phyloP scores from a whole-genome alignment of 2,888 invertebrate species.

The Eumerus sabulonum region DNA sequence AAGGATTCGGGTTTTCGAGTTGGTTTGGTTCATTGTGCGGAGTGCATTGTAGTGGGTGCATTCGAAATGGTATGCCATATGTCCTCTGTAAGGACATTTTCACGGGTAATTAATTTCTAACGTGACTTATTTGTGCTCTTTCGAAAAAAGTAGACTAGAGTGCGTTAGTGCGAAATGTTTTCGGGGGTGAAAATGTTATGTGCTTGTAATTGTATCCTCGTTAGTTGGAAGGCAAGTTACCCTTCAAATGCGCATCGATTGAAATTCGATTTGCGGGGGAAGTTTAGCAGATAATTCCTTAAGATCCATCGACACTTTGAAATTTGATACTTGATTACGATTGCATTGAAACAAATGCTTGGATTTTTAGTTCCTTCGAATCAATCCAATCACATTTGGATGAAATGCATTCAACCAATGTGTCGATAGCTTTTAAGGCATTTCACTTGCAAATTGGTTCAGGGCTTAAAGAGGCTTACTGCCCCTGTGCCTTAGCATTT shows the following conservation, averaged over 20 bases:
- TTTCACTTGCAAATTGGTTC: conserved; percentile 1
- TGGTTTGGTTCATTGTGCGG: conserved; percentile 20
- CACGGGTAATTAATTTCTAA: conserved; percentile 78
- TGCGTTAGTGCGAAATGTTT: not conserved
- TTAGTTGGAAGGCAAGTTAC: conserved; percentile 5
- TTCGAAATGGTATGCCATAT: conserved; percentile 42
- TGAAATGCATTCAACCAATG: not conserved
- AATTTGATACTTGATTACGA: conserved; percentile 20
- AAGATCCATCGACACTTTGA: conserved; percentile 5
- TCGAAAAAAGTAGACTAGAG: conserved; percentile 34
- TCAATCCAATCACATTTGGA: not conserved
- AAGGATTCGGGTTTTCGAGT: conserved; percentile 31
- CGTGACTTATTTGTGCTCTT: conserved; percentile 76
- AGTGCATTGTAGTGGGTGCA: conserved; percentile 28
- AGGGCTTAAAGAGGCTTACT: conserved; percentile 2
- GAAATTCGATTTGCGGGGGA: conserved; percentile 28
- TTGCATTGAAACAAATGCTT: conserved; percentile 18
- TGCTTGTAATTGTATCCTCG: conserved; percentile 46
- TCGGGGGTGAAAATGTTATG: conserved; percentile 30
- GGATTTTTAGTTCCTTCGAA: not conserved
- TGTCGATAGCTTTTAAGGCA: not conserved
- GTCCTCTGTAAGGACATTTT: conserved; percentile 70
- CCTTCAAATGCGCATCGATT: conserved; percentile 27
- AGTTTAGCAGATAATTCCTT: not conserved
- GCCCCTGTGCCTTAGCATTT: not conserved